Base-by-base conservation (phyloP, 2,888 invertebrate genomes). In the Cerceris ruficornis region DNA sequence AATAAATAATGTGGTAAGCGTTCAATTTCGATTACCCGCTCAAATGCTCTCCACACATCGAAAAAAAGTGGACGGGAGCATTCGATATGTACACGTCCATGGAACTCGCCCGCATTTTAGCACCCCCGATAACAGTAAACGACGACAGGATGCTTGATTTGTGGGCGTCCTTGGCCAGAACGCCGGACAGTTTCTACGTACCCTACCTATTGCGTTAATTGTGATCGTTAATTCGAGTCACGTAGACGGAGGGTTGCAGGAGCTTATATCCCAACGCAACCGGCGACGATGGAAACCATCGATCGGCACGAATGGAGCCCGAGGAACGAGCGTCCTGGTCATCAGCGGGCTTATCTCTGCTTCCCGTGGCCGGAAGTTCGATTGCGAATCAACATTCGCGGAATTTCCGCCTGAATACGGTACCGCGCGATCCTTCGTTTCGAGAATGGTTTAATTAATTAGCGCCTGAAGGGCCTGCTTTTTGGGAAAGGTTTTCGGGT, bases 181-280 rank as follows among this genome's bases (percentile, higher is more conserved):
- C 43, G 50, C 69, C 57, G 65, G 60, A 60, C 68, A 69, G 41
- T 57, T 42, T 17, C 41, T 41, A 49, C 14, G 2, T 59, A 69
- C 71, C 66, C 42, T 66, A 69, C 69, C 70, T 77, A 84, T 78
- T 71, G 82, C 83, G 84, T 87, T 88, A 88, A 88, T 88, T 88
- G 87, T 88, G 84, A 87, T 88, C 86, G 87, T 88, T 87, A 87
- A 88, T 86, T 86, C 88, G 80, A 88, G 87, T 88, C 88, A 88
- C 88, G 88, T 88, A 81, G 82, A 77, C 28, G 4, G 79, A 85
- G 82, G 86, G 82, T 83, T 80, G 79, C 77, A 67, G 75, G 76
- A 86, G 83, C 83, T 86, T 83, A 83, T 82, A 74, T 73, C 73
- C 78, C 50, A 66, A 65, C 72, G 76, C 78, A 80, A 66, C 73